Percentiles rank a stretch among this genome's conserved stretches.
Evolutionary conservation across 2,113 vertebrate species (phyloP).

Genomic region (Pitta sordida): DNA sequence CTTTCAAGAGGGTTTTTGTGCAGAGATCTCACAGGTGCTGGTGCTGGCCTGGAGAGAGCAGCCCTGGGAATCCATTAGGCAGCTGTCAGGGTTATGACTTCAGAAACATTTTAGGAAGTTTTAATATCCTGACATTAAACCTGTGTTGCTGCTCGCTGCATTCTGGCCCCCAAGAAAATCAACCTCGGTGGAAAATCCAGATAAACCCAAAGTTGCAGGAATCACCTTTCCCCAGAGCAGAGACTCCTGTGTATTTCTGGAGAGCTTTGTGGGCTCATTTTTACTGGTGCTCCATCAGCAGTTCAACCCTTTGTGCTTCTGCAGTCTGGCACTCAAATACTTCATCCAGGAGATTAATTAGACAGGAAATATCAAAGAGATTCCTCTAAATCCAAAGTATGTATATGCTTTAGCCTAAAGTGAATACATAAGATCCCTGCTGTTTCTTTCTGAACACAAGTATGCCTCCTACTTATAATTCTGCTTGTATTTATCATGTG

Average conservation of each 20-base stretch:
- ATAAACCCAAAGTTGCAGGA: neutral
- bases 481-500: neutral
- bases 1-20: neutral
- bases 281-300: neutral
- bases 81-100: neutral
- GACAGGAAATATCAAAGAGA: neutral
- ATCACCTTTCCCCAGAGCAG: neutral
- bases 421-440: neutral
- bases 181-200: neutral
- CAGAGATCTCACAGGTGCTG: neutral
- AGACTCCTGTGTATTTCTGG: neutral
- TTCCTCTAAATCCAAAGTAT: neutral
- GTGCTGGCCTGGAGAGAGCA: neutral
- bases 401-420: neutral
- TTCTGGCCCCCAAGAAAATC: neutral
- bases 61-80: neutral
- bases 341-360: neutral
- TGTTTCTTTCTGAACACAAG: neutral
- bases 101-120: neutral
- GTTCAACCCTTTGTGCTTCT: neutral
- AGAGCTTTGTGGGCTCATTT: neutral
- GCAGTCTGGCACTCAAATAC: neutral
- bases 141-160: neutral
- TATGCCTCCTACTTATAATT: neutral
- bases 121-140: constrained; percentile 10